These are phyloP conservation scores for Scatophagus argus DNA, from an alignment of 2,113 vertebrate species.

Conservation along the genomic window DNA sequence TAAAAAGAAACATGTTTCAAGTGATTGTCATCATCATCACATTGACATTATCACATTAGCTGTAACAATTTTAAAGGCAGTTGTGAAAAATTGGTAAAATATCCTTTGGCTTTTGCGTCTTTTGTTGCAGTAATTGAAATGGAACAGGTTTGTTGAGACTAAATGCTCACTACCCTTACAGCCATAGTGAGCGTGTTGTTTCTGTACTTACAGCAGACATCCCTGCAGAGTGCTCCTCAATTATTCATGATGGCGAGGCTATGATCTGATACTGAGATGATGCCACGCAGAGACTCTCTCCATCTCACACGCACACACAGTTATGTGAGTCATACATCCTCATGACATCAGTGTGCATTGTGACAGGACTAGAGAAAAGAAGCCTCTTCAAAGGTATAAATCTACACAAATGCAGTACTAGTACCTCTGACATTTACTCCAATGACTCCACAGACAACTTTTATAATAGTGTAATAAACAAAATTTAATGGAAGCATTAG, in stretches of 20 bases:
- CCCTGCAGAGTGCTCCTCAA: conserved; percentile 35
- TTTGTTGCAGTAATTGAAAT: not conserved
- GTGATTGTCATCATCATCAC: not conserved
- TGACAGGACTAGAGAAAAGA: conserved; percentile 2
- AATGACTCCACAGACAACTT: not conserved
- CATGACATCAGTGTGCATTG: not conserved
- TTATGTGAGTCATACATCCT: conserved; percentile 8
- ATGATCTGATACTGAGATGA: conserved; percentile 34
- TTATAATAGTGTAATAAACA: not conserved
- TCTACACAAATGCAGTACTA: conserved; percentile 4
- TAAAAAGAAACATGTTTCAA: not conserved
- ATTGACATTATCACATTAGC: not conserved
- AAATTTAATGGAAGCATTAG: not conserved
- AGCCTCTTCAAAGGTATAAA: not conserved
- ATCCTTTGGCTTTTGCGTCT: not conserved
- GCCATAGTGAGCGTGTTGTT: not conserved
- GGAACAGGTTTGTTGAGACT: not conserved
- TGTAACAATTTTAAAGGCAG: not conserved
- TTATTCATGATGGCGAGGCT: conserved; percentile 51
- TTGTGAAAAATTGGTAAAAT: not conserved
- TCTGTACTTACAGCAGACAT: conserved; percentile 9
- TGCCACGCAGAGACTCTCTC: not conserved
- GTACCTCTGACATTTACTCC: not conserved
- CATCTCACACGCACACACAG: not conserved
- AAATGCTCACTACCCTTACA: not conserved